Evolutionary conservation across 2,113 vertebrate genomes (phyloP), one percentile per base, ranked within the genome.

Genomic region (Heterotis niloticus): DNA sequence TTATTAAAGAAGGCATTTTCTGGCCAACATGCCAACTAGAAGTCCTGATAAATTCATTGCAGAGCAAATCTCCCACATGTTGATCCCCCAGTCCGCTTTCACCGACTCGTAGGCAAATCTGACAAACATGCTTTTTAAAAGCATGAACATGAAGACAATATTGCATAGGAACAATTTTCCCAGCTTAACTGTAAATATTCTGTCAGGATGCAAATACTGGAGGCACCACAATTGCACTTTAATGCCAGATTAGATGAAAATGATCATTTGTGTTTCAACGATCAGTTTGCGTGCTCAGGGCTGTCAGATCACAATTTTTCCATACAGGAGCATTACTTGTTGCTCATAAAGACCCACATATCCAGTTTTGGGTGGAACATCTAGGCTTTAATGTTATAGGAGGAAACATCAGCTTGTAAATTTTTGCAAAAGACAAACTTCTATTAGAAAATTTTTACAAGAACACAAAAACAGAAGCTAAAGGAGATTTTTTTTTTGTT

Each of bases 61-160:
- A 44, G 34, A 44, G 34, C 7, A 44, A 2, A 44, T 44, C 7
- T 51, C 34, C 68, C 10, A 16, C 62, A 64, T 18, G 62, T 18
- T 7, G 17, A 17, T 64, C 62, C 62, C 34, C 34, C 18, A 64
- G 18, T 51, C 68, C 68, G 14, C 75, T 18, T 74, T 82, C 17
- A 71, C 80, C 79, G 80, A 81, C 81, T 81, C 56, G 83, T 73
- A 11, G 57, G 13, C n/a, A 79, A 51, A 78, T 78, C 4, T 72
- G 76, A 84, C 85, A 28, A 75, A 81, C 76, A 24, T 78, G 44
- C 60, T 64, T 67, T 73, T 76, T 60, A 75, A 79, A 84, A 80
- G 57, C 76, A 52, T 59, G 64, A 83, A 82, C 76, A 78, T 34
- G 29, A 60, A 78, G 67, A 70, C 77, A 18, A 23, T 75, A 28